Evolutionary conservation across 2,797 vertebrate species (phyloP).

Genomic region (Urosaurus nigricauda): DNA sequence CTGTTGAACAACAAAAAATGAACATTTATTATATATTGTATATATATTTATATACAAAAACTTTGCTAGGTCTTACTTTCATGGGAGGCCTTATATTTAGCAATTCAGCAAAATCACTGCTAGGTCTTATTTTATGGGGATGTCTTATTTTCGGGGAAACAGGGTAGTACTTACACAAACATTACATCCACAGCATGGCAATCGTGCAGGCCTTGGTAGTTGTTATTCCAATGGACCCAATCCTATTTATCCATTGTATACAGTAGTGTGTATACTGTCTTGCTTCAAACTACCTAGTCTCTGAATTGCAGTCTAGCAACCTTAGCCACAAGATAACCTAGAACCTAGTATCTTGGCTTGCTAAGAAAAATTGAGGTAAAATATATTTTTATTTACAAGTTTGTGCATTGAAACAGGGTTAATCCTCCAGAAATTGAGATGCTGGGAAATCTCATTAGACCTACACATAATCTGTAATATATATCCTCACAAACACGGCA

Average conservation of each 20-base stretch:
- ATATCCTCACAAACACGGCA: background rate
- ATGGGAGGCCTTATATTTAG: too few relatives aligned
- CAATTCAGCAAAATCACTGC: too few relatives aligned
- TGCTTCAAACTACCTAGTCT: too few relatives aligned
- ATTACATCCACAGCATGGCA: background rate
- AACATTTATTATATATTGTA: too few relatives aligned
- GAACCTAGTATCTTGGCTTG: background rate
- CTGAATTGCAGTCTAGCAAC: background rate
- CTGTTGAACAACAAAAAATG: too few relatives aligned
- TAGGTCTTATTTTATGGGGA: too few relatives aligned
- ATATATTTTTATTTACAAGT: background rate
- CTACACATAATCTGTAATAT: background rate
- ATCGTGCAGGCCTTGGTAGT: background rate
- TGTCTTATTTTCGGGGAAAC: too few relatives aligned
- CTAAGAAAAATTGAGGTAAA: background rate
- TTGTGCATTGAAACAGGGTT: background rate
- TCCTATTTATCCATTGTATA: too few relatives aligned
- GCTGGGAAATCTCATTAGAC: background rate
- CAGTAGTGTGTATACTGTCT: too few relatives aligned
- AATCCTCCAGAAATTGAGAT: fast-evolving
- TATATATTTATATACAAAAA: too few relatives aligned
- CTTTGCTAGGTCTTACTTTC: too few relatives aligned
- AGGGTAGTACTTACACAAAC: background rate
- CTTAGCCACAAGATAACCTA: background rate
- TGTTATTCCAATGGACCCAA: too few relatives aligned